Percentiles rank a stretch among this genome's conserved stretches.
These are phyloP conservation scores for Tetraodon nigroviridis DNA, from an alignment of 2,113 vertebrate species.

Conservation along the genomic window DNA sequence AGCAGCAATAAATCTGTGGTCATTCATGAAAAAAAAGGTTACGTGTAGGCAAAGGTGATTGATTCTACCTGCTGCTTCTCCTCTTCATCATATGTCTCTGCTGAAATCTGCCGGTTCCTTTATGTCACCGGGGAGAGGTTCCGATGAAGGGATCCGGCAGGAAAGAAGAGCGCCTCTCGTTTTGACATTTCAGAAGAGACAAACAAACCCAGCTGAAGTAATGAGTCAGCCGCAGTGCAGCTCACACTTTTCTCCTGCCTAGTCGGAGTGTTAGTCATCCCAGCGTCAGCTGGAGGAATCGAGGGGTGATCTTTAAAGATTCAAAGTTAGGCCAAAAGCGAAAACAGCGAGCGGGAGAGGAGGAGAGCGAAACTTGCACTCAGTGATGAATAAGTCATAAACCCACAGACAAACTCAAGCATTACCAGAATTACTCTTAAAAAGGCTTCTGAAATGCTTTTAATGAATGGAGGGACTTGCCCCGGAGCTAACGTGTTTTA, in stretches of 20 bases:
- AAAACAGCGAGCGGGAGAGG: background rate
- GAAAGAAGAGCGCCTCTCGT: slow-evolving; percentile 13
- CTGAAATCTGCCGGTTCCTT: too few species aligned
- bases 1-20: slow-evolving; percentile 21
- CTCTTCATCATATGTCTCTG: too few species aligned
- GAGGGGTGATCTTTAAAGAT: slow-evolving; percentile 13
- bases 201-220: slow-evolving; percentile 18
- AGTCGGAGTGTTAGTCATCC: slow-evolving; percentile 43
- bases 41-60: background rate
- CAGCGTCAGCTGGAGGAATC: slow-evolving; percentile 23
- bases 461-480: background rate
- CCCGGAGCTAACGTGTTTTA: too few species aligned
- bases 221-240: slow-evolving; percentile 23
- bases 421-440: background rate
- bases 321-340: slow-evolving; percentile 1
- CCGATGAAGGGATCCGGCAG: background rate
- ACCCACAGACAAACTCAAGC: background rate
- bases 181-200: slow-evolving; percentile 24
- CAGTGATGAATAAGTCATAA: background rate
- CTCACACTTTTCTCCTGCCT: slow-evolving; percentile 16
- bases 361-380: slow-evolving; percentile 4
- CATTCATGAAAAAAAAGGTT: background rate
- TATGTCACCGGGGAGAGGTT: background rate
- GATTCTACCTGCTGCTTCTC: too few species aligned
- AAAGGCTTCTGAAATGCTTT: background rate